A percentile compares a stretch with the other conserved stretches of the same genome.
phyloP scores from a whole-genome alignment of 2,797 vertebrate genomes.

The Morelia viridis region DNA sequence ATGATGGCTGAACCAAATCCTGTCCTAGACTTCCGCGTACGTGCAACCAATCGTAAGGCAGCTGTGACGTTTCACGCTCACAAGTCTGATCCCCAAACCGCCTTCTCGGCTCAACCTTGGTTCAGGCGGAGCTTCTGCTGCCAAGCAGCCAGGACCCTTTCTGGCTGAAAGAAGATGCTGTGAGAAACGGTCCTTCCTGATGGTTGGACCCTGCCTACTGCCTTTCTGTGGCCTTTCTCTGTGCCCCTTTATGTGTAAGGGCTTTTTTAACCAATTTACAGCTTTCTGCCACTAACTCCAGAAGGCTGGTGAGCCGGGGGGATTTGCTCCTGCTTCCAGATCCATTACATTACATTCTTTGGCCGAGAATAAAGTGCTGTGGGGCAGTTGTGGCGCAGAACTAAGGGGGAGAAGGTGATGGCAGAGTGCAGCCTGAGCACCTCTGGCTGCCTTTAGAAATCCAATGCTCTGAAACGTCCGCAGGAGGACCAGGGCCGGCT shows the following conservation, averaged over 20 bases:
- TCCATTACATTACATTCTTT: neutral
- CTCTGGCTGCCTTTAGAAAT: neutral
- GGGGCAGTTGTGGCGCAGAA: neutral
- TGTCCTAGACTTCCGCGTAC: neutral
- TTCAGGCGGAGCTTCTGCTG: neutral
- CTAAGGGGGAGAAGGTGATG: neutral
- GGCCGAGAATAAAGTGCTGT: too few relatives aligned
- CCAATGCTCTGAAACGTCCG: neutral
- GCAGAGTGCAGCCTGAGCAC: neutral
- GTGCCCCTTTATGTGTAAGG: rapidly evolving
- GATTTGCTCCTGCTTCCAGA: too few relatives aligned
- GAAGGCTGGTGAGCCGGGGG: neutral
- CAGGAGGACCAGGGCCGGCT: rapidly evolving
- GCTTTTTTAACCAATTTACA: neutral
- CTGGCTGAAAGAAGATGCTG: neutral
- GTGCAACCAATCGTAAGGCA: neutral
- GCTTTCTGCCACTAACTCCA: neutral
- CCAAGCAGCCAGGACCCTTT: neutral
- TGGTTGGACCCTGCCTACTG: neutral
- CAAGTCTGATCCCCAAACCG: neutral
- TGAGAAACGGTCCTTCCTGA: neutral
- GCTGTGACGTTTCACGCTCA: neutral
- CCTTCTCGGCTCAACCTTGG: neutral
- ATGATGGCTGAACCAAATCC: neutral
- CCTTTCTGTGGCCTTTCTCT: neutral